Evolutionary conservation across 2,888 invertebrate genomes (phyloP), one percentile per base, ranked within the genome.

Genomic region (Rosalia funebris): DNA sequence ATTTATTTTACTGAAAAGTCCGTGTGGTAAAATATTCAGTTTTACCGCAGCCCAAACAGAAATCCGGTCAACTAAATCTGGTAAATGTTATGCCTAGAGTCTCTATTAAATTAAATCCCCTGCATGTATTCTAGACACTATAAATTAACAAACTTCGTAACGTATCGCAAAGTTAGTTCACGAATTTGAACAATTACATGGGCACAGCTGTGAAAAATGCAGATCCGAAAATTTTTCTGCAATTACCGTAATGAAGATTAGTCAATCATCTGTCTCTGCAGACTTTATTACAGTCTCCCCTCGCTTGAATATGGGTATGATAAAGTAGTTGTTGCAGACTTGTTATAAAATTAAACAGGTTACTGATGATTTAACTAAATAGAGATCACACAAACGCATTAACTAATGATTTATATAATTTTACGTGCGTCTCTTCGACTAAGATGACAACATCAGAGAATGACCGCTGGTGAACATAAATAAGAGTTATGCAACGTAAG

Each of bases 131-230:
- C 70, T 64, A 70, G 73, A 67, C 70, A 68, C 71, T 70, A 74
- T 75, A 76, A 77, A 76, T 77, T 77, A 76, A 73, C 75, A 71
- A 77, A 77, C 70, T 77, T 76, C 74, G 50, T 58, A 63, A 70
- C 63, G 69, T 69, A 71, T 65, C 58, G 65, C 56, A 61, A 71
- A 72, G 69, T 71, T 72, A 65, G 70, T 74, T 71, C 69, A 73
- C 73, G 73, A 75, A 75, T 73, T 72, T 71, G 63, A 74, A 74
- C 72, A 72, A 72, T 73, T 71, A 71, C 66, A 59, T 57, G 59
- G 66, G 59, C 72, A 66, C 69, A 71, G 73, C 73, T 72, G 74
- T 39, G 66, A 74, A 74, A 73, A 74, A 74, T 72, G 63, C 69
- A 14, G 42, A 48, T 55, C 42, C 41, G 44, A 31, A 48, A 61